A percentile compares a stretch with the other conserved stretches of the same genome.
These are phyloP conservation scores for Lytechinus variegatus DNA, from an alignment of 35 echinoderm and acorn worm genomes.

Conservation along the genomic window DNA sequence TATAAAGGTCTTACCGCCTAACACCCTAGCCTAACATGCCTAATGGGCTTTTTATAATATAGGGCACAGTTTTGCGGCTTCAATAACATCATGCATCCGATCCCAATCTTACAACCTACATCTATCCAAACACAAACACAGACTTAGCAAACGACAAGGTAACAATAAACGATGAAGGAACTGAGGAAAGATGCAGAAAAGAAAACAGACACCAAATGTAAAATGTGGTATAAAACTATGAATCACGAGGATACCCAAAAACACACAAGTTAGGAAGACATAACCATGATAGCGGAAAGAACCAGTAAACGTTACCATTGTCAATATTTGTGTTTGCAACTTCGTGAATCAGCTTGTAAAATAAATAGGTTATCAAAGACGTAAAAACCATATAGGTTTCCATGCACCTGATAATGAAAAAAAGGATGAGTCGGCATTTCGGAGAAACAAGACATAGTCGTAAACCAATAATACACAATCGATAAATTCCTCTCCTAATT, in stretches of 20 bases:
- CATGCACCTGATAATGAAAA: background rate
- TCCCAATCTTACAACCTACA: too few relatives aligned
- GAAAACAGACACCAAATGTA: background rate
- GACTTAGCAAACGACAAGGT: background rate
- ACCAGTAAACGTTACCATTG: background rate
- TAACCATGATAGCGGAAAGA: background rate
- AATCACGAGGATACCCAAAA: background rate
- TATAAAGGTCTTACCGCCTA: too few relatives aligned
- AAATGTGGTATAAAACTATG: background rate
- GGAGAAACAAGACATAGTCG: background rate
- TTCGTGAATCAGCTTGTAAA: background rate
- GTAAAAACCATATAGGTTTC: background rate
- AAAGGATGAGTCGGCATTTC: background rate
- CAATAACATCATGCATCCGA: too few relatives aligned
- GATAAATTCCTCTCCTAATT: background rate
- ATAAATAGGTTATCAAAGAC: background rate
- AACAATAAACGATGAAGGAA: background rate
- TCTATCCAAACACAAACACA: background rate
- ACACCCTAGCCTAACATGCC: too few relatives aligned
- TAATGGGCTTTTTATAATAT: too few relatives aligned
- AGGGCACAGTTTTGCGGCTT: too few relatives aligned
- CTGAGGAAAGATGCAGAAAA: background rate
- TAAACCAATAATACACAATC: too few relatives aligned
- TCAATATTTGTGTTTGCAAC: background rate
- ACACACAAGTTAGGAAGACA: background rate